Conservation (phyloP, 1,140 invertebrate genomes). For the Hydropsyche tenuis region DNA sequence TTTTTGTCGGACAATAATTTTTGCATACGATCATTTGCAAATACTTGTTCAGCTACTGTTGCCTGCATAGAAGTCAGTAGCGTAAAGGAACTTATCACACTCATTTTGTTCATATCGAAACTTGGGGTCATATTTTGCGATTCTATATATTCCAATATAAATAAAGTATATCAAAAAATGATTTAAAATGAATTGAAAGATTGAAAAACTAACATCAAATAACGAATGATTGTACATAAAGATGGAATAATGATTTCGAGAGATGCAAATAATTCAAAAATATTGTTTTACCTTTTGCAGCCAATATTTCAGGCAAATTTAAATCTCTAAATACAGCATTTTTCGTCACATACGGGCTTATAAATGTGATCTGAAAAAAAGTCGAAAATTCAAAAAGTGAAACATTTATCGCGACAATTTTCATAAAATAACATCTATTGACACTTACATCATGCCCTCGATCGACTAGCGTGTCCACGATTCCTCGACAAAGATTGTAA, state of each 20-base stretch:
- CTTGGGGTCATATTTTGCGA: too few relatives aligned
- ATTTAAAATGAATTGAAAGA: too few relatives aligned
- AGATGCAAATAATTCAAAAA: too few relatives aligned
- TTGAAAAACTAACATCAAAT: too few relatives aligned
- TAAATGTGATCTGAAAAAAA: constrained; percentile 23
- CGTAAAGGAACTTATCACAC: neutral
- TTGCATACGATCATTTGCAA: neutral
- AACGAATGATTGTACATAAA: too few relatives aligned
- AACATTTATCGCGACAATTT: too few relatives aligned
- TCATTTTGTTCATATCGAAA: neutral
- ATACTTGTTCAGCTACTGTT: neutral
- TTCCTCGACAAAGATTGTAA: constrained; percentile 39
- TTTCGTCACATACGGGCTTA: constrained; percentile 4
- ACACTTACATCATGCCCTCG: constrained; percentile 40
- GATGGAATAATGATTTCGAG: too few relatives aligned
- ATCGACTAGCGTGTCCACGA: constrained; percentile 38
- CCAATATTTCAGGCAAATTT: neutral
- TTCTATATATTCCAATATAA: too few relatives aligned
- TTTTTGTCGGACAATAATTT: constrained; percentile 25
- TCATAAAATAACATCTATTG: too few relatives aligned
- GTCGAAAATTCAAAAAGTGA: too few relatives aligned
- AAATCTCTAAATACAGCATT: constrained; percentile 26
- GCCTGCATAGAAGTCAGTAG: neutral
- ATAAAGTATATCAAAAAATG: too few relatives aligned
- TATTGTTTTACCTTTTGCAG: neutral